Evolutionary conservation across 1,140 invertebrate genomes (phyloP).

Genomic region (Drosophila bifasciata): DNA sequence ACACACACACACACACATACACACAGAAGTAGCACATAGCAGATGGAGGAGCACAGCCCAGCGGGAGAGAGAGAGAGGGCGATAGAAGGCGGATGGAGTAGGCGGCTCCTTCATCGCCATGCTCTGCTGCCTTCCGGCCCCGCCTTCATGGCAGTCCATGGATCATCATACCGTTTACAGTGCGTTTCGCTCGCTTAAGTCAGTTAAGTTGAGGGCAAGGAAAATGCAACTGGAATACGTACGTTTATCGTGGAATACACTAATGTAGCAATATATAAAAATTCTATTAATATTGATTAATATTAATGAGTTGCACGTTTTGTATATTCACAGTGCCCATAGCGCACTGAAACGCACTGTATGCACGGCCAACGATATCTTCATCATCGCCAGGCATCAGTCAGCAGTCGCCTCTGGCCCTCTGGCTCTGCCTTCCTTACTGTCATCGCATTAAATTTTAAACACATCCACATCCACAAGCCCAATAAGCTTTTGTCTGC

Average conservation of each 20-base stretch:
- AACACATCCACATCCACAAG: constrained; percentile 11
- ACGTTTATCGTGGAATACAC: too few relatives aligned
- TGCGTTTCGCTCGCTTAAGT: not conserved
- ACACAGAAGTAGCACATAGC: too few relatives aligned
- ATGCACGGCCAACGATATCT: not conserved
- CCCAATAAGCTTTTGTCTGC: not conserved
- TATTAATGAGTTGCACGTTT: too few relatives aligned
- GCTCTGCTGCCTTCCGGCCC: constrained; percentile 19
- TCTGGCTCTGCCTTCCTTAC: not conserved
- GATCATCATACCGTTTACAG: not conserved
- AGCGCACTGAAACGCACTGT: too few relatives aligned
- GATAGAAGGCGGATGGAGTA: not conserved
- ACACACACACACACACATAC: too few relatives aligned
- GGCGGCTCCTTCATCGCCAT: constrained; percentile 20
- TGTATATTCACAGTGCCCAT: too few relatives aligned
- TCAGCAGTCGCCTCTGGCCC: too few relatives aligned
- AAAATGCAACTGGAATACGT: too few relatives aligned
- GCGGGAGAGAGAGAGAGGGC: not conserved
- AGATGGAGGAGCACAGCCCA: constrained; percentile 15
- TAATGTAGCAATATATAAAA: too few relatives aligned
- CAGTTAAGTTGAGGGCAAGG: too few relatives aligned
- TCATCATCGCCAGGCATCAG: constrained; percentile 3
- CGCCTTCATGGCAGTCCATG: not conserved
- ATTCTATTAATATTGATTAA: too few relatives aligned
- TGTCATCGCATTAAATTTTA: constrained; percentile 20